Base-by-base conservation (phyloP, 1,140 invertebrate species). In the Drosophila pandora region DNA sequence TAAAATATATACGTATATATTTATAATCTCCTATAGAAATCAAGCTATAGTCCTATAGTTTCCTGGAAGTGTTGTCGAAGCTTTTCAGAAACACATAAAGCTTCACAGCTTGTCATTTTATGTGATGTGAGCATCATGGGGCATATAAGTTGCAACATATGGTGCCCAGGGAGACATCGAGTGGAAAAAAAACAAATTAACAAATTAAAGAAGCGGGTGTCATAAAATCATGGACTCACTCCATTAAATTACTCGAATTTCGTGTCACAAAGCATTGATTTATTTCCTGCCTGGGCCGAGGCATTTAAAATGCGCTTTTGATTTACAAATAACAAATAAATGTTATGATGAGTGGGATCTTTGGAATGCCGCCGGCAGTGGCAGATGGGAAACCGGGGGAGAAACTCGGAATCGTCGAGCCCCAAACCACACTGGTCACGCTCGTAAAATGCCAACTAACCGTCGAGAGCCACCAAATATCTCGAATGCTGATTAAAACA, bases 261-360 rank as follows among this genome's bases (percentile, higher is more conserved):
- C 79, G 53, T 83, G 83, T 88, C 83, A 88, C 83, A 88, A 71
- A 64, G 64, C 63, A 52, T 53, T 88, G 83, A 88, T 88, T 88
- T 88, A 88, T 88, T 83, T 49, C 49, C 63, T 62, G 60, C 10
- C 56, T 52, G 49, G 55, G 61, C 32, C 52, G 32, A 77, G 76
- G 75, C 83, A 87, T 87, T 87, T 82, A 88, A 22, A 87, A 87
- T 73, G 58, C 71, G 67, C 62, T 82, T 85, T 83, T 83, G 82
- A 85, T 88, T 87, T 88, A 82, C 82, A 87, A 88, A 88, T 85
- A 85, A 88, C 82, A 82, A 85, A 88, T 85, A 88, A 82, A 87
- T 82, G 79, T 88, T 87, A 75, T 82, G 82, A 85, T 85, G 83
- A 85, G 78, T 87, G 74, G 82, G 78, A 72, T 85, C 83, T 85